Evolutionary conservation across 2,113 vertebrate genomes (phyloP).

Genomic region (Passer domesticus): DNA sequence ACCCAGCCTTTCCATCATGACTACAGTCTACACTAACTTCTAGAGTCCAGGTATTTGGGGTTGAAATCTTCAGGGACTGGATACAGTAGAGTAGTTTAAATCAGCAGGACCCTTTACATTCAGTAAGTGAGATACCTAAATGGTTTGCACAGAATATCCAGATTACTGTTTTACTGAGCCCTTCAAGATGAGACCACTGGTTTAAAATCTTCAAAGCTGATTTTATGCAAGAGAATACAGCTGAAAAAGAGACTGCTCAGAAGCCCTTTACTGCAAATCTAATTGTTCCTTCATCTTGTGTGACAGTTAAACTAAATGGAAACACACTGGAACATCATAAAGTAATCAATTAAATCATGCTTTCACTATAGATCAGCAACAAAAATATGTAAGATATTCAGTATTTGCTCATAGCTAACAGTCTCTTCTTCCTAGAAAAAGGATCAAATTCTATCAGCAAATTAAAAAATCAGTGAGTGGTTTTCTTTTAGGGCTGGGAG

Average conservation of each 20-base stretch:
- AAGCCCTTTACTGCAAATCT: conserved; percentile 8
- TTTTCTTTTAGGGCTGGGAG: not conserved
- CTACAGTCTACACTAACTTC: not conserved
- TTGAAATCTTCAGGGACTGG: not conserved
- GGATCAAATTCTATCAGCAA: not conserved
- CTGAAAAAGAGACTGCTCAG: not conserved
- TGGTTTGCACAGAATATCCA: not conserved
- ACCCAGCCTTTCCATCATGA: not conserved
- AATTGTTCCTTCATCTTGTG: not conserved
- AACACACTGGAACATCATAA: not conserved
- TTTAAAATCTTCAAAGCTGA: not conserved
- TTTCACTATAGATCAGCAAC: not conserved
- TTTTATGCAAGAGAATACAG: not conserved
- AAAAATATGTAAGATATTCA: conserved; percentile 1
- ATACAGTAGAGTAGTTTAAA: not conserved
- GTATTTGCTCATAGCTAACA: not conserved
- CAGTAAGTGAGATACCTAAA: not conserved
- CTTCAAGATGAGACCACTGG: not conserved
- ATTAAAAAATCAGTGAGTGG: not conserved
- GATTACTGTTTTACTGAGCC: not conserved
- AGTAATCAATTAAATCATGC: conserved; percentile 41
- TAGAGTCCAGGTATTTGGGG: not conserved
- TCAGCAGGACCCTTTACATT: not conserved
- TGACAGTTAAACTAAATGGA: conserved; percentile 17
- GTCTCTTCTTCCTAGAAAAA: not conserved